Conservation (phyloP, 2,888 invertebrate genomes). For the Chrysodeixis includens region DNA sequence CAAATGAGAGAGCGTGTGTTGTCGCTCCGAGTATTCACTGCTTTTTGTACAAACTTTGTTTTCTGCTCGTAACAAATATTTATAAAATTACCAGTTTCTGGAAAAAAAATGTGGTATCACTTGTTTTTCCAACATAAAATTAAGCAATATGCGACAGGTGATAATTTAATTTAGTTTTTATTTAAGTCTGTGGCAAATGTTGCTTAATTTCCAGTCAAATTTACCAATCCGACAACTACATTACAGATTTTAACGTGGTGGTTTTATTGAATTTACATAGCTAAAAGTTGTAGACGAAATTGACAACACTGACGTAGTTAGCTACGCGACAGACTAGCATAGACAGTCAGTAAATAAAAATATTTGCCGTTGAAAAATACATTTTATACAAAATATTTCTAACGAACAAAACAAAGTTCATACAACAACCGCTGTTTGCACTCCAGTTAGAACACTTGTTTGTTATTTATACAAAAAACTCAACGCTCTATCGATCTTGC, state of each 20-base stretch:
- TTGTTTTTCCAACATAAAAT: no score
- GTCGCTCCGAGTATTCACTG: constrained; percentile 18
- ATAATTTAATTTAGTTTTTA: no score
- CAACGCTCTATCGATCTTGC: constrained; percentile 42
- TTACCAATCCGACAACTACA: no score
- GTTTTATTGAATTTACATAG: no score
- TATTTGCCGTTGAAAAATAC: not conserved
- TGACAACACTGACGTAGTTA: no score
- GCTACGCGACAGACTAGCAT: constrained; percentile 7
- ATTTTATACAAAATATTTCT: not conserved
- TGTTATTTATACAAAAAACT: constrained; percentile 54
- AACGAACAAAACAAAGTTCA: constrained; percentile 37
- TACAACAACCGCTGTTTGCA: constrained; percentile 63
- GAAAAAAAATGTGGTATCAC: no score
- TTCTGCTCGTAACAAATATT: not conserved
- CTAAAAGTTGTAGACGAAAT: no score
- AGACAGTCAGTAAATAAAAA: not conserved
- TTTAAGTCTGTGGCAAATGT: no score
- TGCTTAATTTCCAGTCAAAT: no score
- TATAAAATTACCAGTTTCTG: not conserved
- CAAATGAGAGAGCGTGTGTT: constrained; percentile 42
- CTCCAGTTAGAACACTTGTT: constrained; percentile 62
- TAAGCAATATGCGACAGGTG: no score
- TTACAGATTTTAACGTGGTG: no score
- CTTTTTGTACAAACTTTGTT: constrained; percentile 18